Evolutionary conservation across 2,888 invertebrate species (phyloP).

Genomic region (Caenorhabditis sp.): DNA sequence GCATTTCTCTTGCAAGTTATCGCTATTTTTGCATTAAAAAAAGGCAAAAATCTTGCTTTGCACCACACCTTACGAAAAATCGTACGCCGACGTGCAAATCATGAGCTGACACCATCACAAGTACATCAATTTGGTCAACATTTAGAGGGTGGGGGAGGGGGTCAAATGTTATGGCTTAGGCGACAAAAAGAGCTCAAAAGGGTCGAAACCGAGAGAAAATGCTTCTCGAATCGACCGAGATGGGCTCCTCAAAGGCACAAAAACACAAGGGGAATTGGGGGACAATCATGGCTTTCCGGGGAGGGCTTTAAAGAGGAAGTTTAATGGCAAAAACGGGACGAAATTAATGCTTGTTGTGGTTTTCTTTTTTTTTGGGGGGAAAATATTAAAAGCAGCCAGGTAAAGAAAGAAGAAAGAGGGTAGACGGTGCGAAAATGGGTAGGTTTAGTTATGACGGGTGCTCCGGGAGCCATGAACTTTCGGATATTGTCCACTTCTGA

Average conservation of each 20-base stretch:
- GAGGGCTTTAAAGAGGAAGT: constrained; percentile 49
- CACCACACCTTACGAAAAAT: not conserved
- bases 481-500: constrained; percentile 42
- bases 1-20: too few relatives aligned
- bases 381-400: constrained; percentile 20
- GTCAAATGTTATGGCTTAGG: constrained; percentile 57
- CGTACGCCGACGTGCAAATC: too few relatives aligned
- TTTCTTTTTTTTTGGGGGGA: not conserved
- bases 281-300: constrained; percentile 50
- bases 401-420: constrained; percentile 4
- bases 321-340: constrained; percentile 26
- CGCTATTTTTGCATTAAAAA: not conserved
- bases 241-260: constrained; percentile 53
- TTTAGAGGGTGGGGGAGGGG: not conserved
- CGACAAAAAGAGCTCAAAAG: constrained; percentile 56
- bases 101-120: constrained; percentile 55
- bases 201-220: not conserved
- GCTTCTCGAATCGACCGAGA: constrained; percentile 28
- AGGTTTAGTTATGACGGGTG: constrained; percentile 28
- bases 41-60: not conserved
- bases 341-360: too few relatives aligned
- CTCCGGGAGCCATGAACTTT: constrained; percentile 47
- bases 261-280: not conserved
- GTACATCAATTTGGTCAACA: constrained; percentile 59
- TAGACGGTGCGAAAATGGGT: constrained; percentile 1